Percentiles rank a stretch among this genome's conserved stretches.
Conservation (phyloP, 2,888 invertebrate species). For the Oscheius onirici region DNA sequence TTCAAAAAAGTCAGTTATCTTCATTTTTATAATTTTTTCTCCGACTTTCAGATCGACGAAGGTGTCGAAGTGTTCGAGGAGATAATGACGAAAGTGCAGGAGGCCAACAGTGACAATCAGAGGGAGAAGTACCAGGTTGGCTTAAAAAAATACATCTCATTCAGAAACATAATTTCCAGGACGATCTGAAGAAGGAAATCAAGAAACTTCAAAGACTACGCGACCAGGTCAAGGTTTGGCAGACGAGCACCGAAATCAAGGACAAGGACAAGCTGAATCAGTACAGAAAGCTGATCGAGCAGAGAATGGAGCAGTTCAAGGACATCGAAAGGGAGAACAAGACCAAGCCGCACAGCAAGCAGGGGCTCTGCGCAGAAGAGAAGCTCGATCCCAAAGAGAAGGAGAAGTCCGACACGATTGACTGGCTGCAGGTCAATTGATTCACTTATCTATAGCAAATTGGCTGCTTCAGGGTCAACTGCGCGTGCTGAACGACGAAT, state of each 20-base stretch:
- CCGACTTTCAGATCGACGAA: slow-evolving; percentile 69
- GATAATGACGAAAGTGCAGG: slow-evolving; percentile 70
- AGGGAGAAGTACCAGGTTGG: slow-evolving; percentile 70
- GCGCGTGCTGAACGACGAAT: slow-evolving; percentile 65
- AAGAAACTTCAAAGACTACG: slow-evolving; percentile 99
- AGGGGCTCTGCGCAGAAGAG: slow-evolving; percentile 89
- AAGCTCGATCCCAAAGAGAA: slow-evolving; percentile 98
- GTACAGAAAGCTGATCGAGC: slow-evolving; percentile 95
- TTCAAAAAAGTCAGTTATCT: slow-evolving; percentile 69
- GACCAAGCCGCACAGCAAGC: slow-evolving; percentile 99
- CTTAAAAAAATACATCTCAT: too few relatives aligned
- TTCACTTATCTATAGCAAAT: too few relatives aligned
- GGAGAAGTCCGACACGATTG: slow-evolving; percentile 92
- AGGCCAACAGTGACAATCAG: slow-evolving; percentile 71
- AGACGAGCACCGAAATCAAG: slow-evolving; percentile 99
- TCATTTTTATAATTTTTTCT: neutral
- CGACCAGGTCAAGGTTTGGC: slow-evolving; percentile 99
- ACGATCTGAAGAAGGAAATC: slow-evolving; percentile 99
- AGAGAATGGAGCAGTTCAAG: slow-evolving; percentile 99
- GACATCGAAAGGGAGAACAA: slow-evolving; percentile 99
- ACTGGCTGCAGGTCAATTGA: slow-evolving; percentile 85
- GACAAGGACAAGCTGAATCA: slow-evolving; percentile 97
- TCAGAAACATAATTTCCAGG: too few relatives aligned
- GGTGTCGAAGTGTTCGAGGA: slow-evolving; percentile 71
- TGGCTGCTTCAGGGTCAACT: slow-evolving; percentile 51